These are phyloP conservation scores for Jordanella pulchra DNA, from an alignment of 2,797 vertebrate genomes.

Conservation along the genomic window DNA sequence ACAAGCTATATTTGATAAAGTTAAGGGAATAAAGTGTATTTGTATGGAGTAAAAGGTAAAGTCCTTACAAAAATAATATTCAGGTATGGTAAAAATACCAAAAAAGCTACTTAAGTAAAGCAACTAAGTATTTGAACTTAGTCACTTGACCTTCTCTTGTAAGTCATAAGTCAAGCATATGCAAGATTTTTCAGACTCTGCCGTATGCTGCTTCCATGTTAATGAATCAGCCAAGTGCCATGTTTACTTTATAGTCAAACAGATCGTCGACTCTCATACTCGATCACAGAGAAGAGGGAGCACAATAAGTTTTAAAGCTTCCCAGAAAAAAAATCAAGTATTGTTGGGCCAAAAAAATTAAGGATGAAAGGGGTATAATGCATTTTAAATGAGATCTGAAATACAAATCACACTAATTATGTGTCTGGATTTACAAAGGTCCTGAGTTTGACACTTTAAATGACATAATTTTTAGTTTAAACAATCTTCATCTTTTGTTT, in stretches of 20 bases:
- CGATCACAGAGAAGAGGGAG: not conserved
- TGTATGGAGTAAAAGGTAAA: too few species aligned
- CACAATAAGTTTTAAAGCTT: not conserved
- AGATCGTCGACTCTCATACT: not conserved
- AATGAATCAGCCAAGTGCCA: not conserved
- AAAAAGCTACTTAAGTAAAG: too few species aligned
- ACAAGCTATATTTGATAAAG: too few species aligned
- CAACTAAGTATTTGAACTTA: too few species aligned
- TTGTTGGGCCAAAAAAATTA: not conserved
- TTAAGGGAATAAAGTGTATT: too few species aligned
- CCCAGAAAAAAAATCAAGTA: not conserved
- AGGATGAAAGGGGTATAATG: not conserved
- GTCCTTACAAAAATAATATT: too few species aligned
- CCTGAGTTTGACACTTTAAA: not conserved
- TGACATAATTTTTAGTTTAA: not conserved
- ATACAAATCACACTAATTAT: not conserved
- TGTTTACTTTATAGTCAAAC: not conserved
- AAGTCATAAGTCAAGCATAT: not conserved
- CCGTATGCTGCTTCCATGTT: not conserved
- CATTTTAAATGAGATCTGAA: not conserved
- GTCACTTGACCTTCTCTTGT: too few species aligned
- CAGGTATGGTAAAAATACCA: too few species aligned
- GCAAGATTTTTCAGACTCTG: not conserved
- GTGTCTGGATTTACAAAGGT: not conserved
- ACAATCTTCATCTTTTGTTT: conserved; percentile 28